A percentile compares a stretch with the other conserved stretches of the same genome.
phyloP scores from a whole-genome alignment of 2,888 invertebrate species.

The Athetis lepigone region DNA sequence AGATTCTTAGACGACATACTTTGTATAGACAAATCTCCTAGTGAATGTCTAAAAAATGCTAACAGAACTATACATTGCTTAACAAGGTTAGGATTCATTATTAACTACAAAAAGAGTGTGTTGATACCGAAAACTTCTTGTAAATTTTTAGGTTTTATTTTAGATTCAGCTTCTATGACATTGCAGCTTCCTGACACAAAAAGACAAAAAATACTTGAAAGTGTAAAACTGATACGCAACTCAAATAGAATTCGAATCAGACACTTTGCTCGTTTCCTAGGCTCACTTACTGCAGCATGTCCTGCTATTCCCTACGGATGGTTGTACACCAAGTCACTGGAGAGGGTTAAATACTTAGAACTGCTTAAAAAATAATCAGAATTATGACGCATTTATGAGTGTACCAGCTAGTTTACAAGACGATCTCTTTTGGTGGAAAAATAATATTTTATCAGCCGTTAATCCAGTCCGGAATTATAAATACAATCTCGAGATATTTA shows the following conservation, averaged over 20 bases:
- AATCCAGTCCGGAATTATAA: not conserved
- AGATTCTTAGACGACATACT: not conserved
- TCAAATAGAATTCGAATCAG: not conserved
- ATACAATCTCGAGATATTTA: not conserved
- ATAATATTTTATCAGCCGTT: not conserved
- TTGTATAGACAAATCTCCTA: too few relatives aligned
- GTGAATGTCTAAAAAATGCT: too few relatives aligned
- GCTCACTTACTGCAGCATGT: too few relatives aligned
- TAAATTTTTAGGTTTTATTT: not conserved
- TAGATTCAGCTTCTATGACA: not conserved
- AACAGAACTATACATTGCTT: too few relatives aligned
- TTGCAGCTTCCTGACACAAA: not conserved
- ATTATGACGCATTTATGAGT: not conserved
- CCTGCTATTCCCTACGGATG: not conserved
- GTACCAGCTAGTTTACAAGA: not conserved
- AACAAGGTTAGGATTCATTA: too few relatives aligned
- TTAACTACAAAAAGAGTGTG: too few relatives aligned
- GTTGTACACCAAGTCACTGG: not conserved
- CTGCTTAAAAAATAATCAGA: not conserved
- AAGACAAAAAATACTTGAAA: not conserved
- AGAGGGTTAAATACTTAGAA: not conserved
- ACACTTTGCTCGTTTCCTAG: not conserved
- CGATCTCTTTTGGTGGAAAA: not conserved
- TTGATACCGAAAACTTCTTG: not conserved
- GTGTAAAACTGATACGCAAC: not conserved